Percentiles rank a stretch among this genome's conserved stretches.
Conservation (phyloP, 2,113 vertebrate species). For the Varanus komodoensis region DNA sequence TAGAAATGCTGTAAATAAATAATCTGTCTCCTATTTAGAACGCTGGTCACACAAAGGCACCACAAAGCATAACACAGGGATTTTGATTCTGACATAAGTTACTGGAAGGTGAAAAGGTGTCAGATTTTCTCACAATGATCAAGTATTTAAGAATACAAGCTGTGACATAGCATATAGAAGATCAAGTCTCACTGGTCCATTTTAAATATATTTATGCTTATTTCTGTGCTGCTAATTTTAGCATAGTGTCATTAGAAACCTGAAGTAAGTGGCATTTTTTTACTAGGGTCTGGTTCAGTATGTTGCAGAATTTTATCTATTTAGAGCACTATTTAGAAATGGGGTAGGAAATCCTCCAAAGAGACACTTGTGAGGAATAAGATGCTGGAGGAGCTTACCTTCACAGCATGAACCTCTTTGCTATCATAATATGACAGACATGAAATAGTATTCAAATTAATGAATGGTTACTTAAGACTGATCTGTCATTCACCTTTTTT, state of each 20-base stretch:
- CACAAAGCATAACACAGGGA: neutral
- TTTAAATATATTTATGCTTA: constrained; percentile 17
- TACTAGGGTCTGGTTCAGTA: neutral
- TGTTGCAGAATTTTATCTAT: neutral
- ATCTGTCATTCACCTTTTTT: constrained; percentile 43
- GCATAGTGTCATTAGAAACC: neutral
- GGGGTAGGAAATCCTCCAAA: neutral
- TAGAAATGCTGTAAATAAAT: too few species aligned
- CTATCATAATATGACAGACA: constrained; percentile 22
- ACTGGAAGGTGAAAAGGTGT: neutral
- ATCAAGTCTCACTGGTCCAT: neutral
- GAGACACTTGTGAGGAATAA: neutral
- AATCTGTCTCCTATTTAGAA: neutral
- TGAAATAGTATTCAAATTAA: constrained; percentile 52
- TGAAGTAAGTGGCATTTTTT: constrained; percentile 23
- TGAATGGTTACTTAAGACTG: constrained; percentile 41
- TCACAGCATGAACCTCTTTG: neutral
- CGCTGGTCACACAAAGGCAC: neutral
- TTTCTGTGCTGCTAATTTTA: constrained; percentile 3
- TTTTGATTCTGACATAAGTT: constrained; percentile 1
- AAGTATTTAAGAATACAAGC: neutral
- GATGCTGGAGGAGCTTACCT: neutral
- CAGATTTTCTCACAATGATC: neutral
- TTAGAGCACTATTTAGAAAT: neutral
- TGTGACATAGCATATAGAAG: constrained; percentile 3